These are phyloP conservation scores for Sebastiscus tertius DNA, from an alignment of 2,797 vertebrate species.

Conservation along the genomic window DNA sequence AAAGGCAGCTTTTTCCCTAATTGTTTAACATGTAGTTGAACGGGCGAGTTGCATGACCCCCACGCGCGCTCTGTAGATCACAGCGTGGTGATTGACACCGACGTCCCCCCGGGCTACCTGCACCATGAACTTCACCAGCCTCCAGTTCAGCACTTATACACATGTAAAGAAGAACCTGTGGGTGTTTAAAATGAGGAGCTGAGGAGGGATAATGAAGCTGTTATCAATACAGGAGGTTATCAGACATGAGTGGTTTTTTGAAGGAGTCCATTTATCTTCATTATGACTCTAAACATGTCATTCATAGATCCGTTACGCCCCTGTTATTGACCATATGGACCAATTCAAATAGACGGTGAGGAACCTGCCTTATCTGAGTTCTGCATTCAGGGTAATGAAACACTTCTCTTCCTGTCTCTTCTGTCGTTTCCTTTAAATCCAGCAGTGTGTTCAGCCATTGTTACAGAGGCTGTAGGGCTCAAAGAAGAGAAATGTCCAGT, in stretches of 20 bases:
- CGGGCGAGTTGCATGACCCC: slow-evolving; percentile 38
- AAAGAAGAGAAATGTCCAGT: slow-evolving; percentile 14
- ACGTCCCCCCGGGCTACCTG: slow-evolving; percentile 3
- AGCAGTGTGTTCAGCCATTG: slow-evolving; percentile 5
- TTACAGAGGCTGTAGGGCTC: slow-evolving; percentile 18
- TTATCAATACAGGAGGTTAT: slow-evolving; percentile 66
- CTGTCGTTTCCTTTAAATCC: slow-evolving; percentile 9
- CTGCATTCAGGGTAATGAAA: slow-evolving; percentile 33
- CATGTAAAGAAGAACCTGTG: slow-evolving; percentile 16
- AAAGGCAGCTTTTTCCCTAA: slow-evolving; percentile 60
- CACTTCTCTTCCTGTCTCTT: slow-evolving; percentile 3
- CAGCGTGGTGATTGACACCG: slow-evolving; percentile 49
- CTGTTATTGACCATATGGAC: slow-evolving; percentile 42
- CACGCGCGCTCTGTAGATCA: slow-evolving; percentile 26
- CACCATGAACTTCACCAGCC: slow-evolving; percentile 30
- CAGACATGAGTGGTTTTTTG: slow-evolving; percentile 54
- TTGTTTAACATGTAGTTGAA: slow-evolving; percentile 66
- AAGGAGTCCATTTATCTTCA: slow-evolving; percentile 61
- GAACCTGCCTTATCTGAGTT: slow-evolving; percentile 26
- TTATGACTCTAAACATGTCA: slow-evolving; percentile 53
- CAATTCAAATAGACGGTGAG: slow-evolving; percentile 41
- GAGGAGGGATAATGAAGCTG: slow-evolving; percentile 57
- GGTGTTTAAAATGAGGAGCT: slow-evolving; percentile 16
- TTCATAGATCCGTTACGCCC: slow-evolving; percentile 31
- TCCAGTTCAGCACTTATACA: slow-evolving; percentile 14